These are phyloP conservation scores for Hyposoter didymator DNA, from an alignment of 2,888 invertebrate species.

Conservation along the genomic window DNA sequence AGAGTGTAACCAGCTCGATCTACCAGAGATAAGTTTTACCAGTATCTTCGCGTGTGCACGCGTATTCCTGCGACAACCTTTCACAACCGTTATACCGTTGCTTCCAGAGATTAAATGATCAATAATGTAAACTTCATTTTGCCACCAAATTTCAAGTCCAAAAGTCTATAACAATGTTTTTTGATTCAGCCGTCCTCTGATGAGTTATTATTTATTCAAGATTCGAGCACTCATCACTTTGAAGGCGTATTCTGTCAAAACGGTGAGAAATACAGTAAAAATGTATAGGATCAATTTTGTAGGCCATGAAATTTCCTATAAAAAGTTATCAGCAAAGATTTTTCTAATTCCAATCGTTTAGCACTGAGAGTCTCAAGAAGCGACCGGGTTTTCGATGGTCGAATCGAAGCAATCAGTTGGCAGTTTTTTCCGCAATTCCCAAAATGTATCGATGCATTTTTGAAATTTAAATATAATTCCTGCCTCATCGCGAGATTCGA, in stretches of 20 bases:
- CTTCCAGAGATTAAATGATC: slow-evolving; percentile 10
- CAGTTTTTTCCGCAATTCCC: background rate
- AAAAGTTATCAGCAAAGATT: background rate
- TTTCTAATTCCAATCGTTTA: background rate
- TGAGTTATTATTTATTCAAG: slow-evolving; percentile 13
- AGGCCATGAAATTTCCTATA: background rate
- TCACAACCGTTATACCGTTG: slow-evolving; percentile 8
- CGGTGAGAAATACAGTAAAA: background rate
- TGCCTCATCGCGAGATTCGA: background rate
- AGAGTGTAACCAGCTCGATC: slow-evolving; percentile 70
- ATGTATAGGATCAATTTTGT: background rate
- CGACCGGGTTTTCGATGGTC: background rate
- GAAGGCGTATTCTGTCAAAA: background rate
- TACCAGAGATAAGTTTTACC: slow-evolving; percentile 61
- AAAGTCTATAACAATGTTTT: background rate
- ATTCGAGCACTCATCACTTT: background rate
- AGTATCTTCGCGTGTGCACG: slow-evolving; percentile 23
- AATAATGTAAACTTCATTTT: slow-evolving; percentile 2
- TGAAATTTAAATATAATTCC: background rate
- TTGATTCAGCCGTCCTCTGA: background rate
- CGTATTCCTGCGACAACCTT: slow-evolving; percentile 25
- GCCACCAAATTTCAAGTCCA: background rate
- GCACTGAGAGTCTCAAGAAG: background rate
- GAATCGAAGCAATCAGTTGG: background rate
- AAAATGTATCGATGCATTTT: background rate